Evolutionary conservation across 2,113 vertebrate species (phyloP), one percentile per base, ranked within the genome.

Genomic region (Crotalus viridis): DNA sequence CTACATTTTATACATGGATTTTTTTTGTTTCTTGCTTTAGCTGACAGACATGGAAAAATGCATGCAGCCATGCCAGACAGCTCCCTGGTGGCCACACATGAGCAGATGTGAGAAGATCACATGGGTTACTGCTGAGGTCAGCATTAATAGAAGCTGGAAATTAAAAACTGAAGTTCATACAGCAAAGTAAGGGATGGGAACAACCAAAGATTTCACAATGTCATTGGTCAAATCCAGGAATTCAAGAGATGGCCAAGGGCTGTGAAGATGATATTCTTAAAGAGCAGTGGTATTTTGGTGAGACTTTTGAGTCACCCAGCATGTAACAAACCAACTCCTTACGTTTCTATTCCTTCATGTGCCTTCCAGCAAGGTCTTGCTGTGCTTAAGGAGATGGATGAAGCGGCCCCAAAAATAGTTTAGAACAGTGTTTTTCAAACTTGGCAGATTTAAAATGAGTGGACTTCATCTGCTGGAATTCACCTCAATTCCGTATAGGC

Each of bases 1-100:
- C 39, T 93, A 81, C 59, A 91, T 95, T 96, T 95, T 90, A 33
- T 59, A 22, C 22, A 89, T 21, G 46, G 91, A 89, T 15, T 87
- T 13, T 81, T 6, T 89, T 5, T 15, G 21, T 22, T 5, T 8
- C 33, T 85, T 92, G 87, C 93, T 93, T 86, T 92, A 93, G 51
- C 85, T 96, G 61, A 90, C 33, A 94, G 89, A 92, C 85, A 88
- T 91, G 91, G 56, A 90, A 95, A 96, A 94, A 13, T 10, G 89
- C 17, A 64, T 0, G 1, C 12, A 88, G 24, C 19, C 88, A 51
- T 56, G 88, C 92, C 74, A 87, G 87, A 91, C 87, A 93, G 85
- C 2, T 91, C 87, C 90, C 74, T 89, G 64, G 92, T 56, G 88
- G 43, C 69, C 64, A 55, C 33, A 59, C 74, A 54, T 2, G 54